Conservation (phyloP, 1,140 invertebrate genomes). For the Phymorhynchus buccinoides region DNA sequence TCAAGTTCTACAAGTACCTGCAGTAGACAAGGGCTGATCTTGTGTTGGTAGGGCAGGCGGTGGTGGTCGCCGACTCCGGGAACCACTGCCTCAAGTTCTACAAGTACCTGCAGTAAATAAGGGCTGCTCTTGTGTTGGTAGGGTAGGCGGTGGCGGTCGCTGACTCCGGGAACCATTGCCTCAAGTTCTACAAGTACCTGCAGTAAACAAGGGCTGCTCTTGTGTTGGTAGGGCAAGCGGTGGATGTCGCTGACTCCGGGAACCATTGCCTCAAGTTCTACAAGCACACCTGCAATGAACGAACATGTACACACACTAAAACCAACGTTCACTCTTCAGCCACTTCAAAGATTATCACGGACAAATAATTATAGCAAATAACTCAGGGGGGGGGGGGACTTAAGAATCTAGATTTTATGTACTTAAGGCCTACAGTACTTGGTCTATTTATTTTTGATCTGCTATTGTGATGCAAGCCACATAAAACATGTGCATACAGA, state of each 20-base stretch:
- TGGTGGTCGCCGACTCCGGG: slow-evolving; percentile 77
- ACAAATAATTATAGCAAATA: too few relatives aligned
- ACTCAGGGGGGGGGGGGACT: too few relatives aligned
- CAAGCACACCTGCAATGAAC: slow-evolving; percentile 74
- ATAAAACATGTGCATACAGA: too few relatives aligned
- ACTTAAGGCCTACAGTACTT: too few relatives aligned
- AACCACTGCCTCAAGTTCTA: slow-evolving; percentile 79
- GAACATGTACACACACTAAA: too few relatives aligned
- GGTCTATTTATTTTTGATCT: too few relatives aligned
- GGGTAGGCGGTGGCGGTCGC: slow-evolving; percentile 72
- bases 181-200: slow-evolving; percentile 77
- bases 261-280: slow-evolving; percentile 79
- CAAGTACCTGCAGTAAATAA: slow-evolving; percentile 73
- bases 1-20: slow-evolving; percentile 77
- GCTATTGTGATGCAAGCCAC: too few relatives aligned
- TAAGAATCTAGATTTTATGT: too few relatives aligned
- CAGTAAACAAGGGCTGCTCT: slow-evolving; percentile 55
- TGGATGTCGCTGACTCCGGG: slow-evolving; percentile 77
- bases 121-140: not conserved
- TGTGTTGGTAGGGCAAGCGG: too few relatives aligned
- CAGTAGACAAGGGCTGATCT: slow-evolving; percentile 54
- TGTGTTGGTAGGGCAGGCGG: too few relatives aligned
- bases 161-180: slow-evolving; percentile 78
- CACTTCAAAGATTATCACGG: too few relatives aligned
- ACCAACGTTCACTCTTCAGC: too few relatives aligned